These are phyloP conservation scores for Opisthograptis luteolata DNA, from an alignment of 2,888 invertebrate species.

Conservation along the genomic window DNA sequence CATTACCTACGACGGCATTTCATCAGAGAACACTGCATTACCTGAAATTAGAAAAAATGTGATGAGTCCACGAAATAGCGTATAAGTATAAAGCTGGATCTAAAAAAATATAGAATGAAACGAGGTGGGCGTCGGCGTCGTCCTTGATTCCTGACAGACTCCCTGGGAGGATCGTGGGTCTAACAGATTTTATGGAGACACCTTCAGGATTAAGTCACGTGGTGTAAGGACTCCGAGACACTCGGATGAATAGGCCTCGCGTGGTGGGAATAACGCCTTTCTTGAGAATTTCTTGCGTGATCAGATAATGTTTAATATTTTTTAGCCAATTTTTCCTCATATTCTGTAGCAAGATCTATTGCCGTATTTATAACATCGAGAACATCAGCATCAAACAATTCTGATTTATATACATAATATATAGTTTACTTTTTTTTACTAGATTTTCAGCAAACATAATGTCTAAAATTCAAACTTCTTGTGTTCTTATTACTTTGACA, in stretches of 20 bases:
- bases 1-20: background rate
- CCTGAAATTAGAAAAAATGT: slow-evolving; percentile 25
- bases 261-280: background rate
- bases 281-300: background rate
- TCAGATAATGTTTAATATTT: background rate
- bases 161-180: slow-evolving; percentile 40
- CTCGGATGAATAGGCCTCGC: slow-evolving; percentile 6
- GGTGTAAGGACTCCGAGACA: slow-evolving; percentile 16
- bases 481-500: no score
- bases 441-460: no score
- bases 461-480: no score
- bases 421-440: no score
- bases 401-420: no score
- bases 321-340: background rate
- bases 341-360: no score
- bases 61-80: slow-evolving; percentile 1
- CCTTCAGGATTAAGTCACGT: slow-evolving; percentile 38
- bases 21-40: background rate
- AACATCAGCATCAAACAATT: no score
- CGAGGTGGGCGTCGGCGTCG: slow-evolving; percentile 44
- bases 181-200: slow-evolving; percentile 55
- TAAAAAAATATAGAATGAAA: slow-evolving; percentile 33
- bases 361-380: no score
- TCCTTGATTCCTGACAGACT: slow-evolving; percentile 47
- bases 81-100: slow-evolving; percentile 1